Base-by-base conservation (phyloP, 1,140 invertebrate genomes). In the Drosophila saltans region DNA sequence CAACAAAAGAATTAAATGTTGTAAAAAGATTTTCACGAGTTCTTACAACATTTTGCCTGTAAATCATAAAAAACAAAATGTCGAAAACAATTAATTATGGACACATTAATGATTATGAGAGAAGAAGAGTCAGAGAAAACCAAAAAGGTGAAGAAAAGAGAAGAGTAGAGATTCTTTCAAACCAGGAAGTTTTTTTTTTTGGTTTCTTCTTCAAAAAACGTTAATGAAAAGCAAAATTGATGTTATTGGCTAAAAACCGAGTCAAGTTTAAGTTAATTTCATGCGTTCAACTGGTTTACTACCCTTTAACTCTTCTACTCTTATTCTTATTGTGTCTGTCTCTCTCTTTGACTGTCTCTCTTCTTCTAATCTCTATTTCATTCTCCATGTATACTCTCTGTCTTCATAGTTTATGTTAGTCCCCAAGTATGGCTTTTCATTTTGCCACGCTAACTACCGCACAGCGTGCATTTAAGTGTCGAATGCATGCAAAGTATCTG, bases 381-480 rank as follows among this genome's bases (percentile, higher is more conserved):
- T 9, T n/a, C 6, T 48, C 28, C 28, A 45, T 28, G 8, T 28
- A 16, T 64, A 30, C 4, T 16, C 55, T 69, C 74, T 75, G 70
- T 75, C 66, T 52, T 67, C 75, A 80, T 83, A 88, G 82, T 83
- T 83, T 69, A 86, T 76, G 72, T 82, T 82, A 82, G 82, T 80
- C 80, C 75, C 76, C 79, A 63, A 82, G 83, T 83, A 52, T 52
- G 21, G 45, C 45, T 89, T 88, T 78, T 73, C 73, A 89, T 86
- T 88, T 89, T 69, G 83, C 80, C 69, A 83, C 80, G 77, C 80
- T 80, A 89, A 88, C 83, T 88, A 89, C 84, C 80, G 85, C 83
- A 82, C 83, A 86, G 83, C 82, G 82, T 86, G 82, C 82, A 85
- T 78, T 81, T 73, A 86, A 85, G 81, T 85, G 78, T 85, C 81